Evolutionary conservation across 2,113 vertebrate genomes (phyloP).

Genomic region (Ondatra zibethicus): DNA sequence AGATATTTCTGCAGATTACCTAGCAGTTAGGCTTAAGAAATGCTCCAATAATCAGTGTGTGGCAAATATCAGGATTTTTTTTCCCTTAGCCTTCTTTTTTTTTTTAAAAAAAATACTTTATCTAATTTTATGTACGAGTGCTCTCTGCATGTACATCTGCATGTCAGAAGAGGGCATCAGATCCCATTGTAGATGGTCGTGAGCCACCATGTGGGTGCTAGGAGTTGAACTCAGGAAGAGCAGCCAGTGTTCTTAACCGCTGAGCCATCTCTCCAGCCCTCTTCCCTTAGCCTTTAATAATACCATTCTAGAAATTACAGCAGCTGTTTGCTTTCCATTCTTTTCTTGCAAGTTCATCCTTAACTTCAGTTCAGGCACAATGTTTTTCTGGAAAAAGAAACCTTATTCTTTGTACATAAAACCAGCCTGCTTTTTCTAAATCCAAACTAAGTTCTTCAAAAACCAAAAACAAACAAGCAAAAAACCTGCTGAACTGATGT

Average conservation of each 20-base stretch:
- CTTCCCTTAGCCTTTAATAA: not conserved
- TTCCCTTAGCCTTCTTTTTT: too few relatives aligned
- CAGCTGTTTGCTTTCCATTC: not conserved
- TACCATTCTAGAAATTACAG: not conserved
- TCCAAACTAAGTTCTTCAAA: constrained; percentile 24
- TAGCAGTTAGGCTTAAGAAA: not conserved
- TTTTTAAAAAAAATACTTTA: too few relatives aligned
- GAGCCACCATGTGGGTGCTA: too few relatives aligned
- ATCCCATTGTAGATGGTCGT: too few relatives aligned
- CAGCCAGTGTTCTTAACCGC: too few relatives aligned
- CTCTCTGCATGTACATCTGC: too few relatives aligned
- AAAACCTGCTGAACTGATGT: not conserved
- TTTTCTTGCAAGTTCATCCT: not conserved
- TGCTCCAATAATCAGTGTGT: not conserved
- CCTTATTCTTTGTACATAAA: constrained; percentile 12
- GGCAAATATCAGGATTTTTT: not conserved
- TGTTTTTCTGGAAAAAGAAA: not conserved
- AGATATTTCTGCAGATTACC: not conserved
- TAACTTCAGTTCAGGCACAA: constrained; percentile 37
- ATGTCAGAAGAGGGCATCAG: too few relatives aligned
- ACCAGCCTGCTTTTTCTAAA: not conserved
- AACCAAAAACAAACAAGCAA: not conserved
- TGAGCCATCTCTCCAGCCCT: too few relatives aligned
- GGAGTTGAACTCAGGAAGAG: too few relatives aligned
- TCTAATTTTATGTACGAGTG: too few relatives aligned